Evolutionary conservation across 1,140 invertebrate species (phyloP).

Genomic region (Achatina immaculata): DNA sequence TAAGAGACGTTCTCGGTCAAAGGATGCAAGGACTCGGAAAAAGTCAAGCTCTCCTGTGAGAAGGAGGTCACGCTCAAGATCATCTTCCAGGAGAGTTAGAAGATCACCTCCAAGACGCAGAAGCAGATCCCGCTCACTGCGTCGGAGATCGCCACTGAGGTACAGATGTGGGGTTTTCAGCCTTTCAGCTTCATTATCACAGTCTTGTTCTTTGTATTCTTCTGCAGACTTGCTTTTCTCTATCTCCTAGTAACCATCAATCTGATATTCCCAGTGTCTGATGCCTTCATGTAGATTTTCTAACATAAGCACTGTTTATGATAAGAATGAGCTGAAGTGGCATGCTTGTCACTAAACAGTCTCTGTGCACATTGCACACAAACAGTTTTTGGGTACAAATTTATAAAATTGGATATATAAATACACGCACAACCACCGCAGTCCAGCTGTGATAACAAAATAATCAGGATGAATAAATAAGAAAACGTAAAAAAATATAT

Average conservation of each 20-base stretch:
- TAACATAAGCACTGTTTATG: no score
- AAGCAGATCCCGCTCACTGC: constrained; percentile 25
- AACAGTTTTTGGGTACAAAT: no score
- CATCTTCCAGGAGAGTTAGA: constrained; percentile 27
- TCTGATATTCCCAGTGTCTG: no score
- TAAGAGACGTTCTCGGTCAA: constrained; percentile 23
- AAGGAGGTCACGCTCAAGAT: constrained; percentile 41
- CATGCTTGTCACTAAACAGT: no score
- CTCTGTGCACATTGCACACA: no score
- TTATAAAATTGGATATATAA: no score
- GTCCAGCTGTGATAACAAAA: no score
- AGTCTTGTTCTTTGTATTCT: constrained; percentile 21
- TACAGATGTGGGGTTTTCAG: constrained; percentile 37
- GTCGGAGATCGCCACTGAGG: constrained; percentile 35
- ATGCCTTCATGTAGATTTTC: no score
- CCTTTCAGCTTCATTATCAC: constrained; percentile 31
- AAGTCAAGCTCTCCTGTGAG: constrained; percentile 42
- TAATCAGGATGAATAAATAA: no score
- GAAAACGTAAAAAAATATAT: no score
- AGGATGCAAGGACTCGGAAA: background rate
- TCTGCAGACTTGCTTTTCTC: background rate
- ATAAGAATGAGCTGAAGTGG: no score
- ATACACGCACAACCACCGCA: no score
- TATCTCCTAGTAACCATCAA: background rate
- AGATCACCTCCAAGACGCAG: constrained; percentile 28